Evolutionary conservation across 2,888 invertebrate species (phyloP).

Genomic region (Metalampra italica): DNA sequence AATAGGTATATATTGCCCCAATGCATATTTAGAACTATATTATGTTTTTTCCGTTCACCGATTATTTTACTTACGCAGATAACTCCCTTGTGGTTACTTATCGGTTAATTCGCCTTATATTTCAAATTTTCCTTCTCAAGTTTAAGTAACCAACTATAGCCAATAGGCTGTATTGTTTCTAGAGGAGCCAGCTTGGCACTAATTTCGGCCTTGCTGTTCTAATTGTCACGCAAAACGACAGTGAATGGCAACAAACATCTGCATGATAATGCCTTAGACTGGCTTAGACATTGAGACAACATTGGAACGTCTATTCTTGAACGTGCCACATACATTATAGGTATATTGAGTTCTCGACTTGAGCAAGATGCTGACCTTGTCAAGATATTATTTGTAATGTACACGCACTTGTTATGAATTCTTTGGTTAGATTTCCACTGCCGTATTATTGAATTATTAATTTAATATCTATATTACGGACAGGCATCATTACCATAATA

Average conservation of each 20-base stretch:
- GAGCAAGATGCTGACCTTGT: conserved; percentile 4
- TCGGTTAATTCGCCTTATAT: too few species aligned
- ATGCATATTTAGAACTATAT: too few species aligned
- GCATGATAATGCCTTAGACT: conserved; percentile 46
- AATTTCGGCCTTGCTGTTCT: conserved; percentile 37
- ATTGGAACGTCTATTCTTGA: conserved; percentile 27
- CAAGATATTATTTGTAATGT: conserved; percentile 13
- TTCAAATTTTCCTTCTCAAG: too few species aligned
- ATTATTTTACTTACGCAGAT: too few species aligned
- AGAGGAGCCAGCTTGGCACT: conserved; percentile 21
- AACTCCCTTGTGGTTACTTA: too few species aligned
- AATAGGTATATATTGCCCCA: too few species aligned
- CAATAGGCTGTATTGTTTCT: neutral
- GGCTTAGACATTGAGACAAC: conserved; percentile 33
- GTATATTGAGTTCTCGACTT: neutral
- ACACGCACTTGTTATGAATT: conserved; percentile 14
- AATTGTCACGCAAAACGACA: conserved; percentile 40
- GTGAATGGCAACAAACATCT: conserved; percentile 49
- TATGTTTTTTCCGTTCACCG: too few species aligned
- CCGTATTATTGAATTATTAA: too few species aligned
- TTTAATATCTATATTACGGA: too few species aligned
- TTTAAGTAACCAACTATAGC: too few species aligned
- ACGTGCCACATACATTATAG: conserved; percentile 29
- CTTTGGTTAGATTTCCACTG: conserved; percentile 21
- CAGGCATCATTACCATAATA: too few species aligned